Percentiles rank a stretch among this genome's conserved stretches.
These are phyloP conservation scores for Machimus rusticus DNA, from an alignment of 2,888 invertebrate genomes.

Conservation along the genomic window DNA sequence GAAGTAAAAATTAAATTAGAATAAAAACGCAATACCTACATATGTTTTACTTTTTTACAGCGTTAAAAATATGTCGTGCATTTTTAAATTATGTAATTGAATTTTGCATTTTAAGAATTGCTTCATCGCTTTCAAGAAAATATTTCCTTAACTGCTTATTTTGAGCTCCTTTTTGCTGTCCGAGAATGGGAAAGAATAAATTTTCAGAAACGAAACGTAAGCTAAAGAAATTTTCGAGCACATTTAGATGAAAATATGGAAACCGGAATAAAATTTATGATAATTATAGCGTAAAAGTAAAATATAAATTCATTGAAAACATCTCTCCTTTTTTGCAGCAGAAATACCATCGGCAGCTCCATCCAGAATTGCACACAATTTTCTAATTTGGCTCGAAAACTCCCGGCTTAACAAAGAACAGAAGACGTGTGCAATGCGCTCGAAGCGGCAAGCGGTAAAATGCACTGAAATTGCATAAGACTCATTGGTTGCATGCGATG, in stretches of 20 bases:
- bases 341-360: background rate
- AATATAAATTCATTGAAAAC: background rate
- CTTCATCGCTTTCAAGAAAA: background rate
- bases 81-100: no score
- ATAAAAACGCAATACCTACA: no score
- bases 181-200: background rate
- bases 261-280: background rate
- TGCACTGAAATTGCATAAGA: conserved; percentile 23
- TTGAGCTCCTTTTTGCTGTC: background rate
- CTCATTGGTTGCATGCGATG: background rate
- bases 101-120: no score
- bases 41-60: no score
- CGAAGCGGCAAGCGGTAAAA: background rate
- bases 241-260: background rate
- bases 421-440: background rate
- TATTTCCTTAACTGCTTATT: background rate
- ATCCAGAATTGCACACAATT: background rate
- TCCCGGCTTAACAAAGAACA: background rate
- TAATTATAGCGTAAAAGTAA: background rate
- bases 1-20: no score
- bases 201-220: background rate
- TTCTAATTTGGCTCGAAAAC: background rate
- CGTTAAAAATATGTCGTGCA: no score
- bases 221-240: background rate
- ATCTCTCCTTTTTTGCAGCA: background rate